A percentile compares a stretch with the other conserved stretches of the same genome.
Conservation (phyloP, 2,888 invertebrate genomes). For the Drosophila multiciliata region DNA sequence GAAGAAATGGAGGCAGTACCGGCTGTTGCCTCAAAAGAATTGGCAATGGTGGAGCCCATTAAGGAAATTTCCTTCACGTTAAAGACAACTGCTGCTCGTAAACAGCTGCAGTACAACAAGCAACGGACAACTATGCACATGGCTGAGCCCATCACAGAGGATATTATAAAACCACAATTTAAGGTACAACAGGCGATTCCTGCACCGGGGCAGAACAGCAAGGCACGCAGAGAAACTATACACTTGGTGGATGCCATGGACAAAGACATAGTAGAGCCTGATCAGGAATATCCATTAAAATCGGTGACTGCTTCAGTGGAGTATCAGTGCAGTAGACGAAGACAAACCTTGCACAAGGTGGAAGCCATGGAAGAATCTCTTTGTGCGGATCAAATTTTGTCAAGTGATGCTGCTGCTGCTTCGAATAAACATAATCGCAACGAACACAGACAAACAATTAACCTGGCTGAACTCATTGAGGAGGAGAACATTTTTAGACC, state of each 20-base stretch:
- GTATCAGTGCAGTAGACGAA: slow-evolving; percentile 1
- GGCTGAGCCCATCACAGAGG: slow-evolving; percentile 9
- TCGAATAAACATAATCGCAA: background rate
- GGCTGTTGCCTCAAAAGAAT: background rate
- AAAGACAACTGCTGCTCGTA: background rate
- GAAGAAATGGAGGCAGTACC: background rate
- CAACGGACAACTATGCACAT: slow-evolving; percentile 23
- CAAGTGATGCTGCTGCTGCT: background rate
- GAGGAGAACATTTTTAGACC: background rate
- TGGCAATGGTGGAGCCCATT: slow-evolving; percentile 13
- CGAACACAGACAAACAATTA: background rate
- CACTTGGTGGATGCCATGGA: slow-evolving; percentile 28
- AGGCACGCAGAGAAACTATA: slow-evolving; percentile 18
- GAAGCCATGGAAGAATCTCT: slow-evolving; percentile 32
- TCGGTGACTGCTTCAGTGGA: background rate
- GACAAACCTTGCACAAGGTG: slow-evolving; percentile 22
- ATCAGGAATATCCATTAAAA: background rate
- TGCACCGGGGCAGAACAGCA: background rate
- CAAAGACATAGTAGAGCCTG: background rate
- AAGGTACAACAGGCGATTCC: background rate
- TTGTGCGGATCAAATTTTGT: background rate
- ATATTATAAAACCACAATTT: background rate
- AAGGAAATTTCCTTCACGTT: background rate
- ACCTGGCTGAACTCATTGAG: background rate
- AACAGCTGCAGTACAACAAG: background rate